Evolutionary conservation across 2,113 vertebrate species (phyloP).

Genomic region (Bubo blakistoni): DNA sequence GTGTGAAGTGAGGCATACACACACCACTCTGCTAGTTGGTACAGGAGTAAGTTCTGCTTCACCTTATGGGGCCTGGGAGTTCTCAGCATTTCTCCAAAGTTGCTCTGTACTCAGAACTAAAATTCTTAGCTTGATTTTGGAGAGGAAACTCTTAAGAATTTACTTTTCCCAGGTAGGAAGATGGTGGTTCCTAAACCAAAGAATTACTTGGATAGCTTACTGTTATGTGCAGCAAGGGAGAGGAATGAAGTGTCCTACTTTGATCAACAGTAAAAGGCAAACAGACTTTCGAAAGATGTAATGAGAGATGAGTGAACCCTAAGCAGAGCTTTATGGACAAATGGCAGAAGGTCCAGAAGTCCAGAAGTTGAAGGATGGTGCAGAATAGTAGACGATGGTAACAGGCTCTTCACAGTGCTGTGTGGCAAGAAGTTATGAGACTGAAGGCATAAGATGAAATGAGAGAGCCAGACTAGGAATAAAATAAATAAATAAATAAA

Average conservation of each 20-base stretch:
- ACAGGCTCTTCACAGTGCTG: background rate
- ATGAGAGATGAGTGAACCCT: background rate
- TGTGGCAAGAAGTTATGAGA: background rate
- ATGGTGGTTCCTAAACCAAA: background rate
- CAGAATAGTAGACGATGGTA: background rate
- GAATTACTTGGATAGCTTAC: background rate
- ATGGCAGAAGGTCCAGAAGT: background rate
- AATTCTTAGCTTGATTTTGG: background rate
- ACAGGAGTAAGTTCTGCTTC: background rate
- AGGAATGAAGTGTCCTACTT: background rate
- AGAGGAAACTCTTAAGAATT: background rate
- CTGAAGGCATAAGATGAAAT: background rate
- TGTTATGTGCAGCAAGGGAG: background rate
- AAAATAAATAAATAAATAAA: background rate
- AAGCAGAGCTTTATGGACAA: background rate
- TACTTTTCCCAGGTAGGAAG: background rate
- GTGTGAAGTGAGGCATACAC: background rate
- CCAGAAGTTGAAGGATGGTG: background rate
- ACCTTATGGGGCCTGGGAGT: background rate
- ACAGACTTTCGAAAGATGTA: background rate
- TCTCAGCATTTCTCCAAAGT: background rate
- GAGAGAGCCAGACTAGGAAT: background rate
- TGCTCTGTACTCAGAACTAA: background rate
- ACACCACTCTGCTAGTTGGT: background rate
- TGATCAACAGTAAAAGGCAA: background rate